These are phyloP conservation scores for Malurus cyaneus DNA, from an alignment of 2,113 vertebrate species.

Conservation along the genomic window DNA sequence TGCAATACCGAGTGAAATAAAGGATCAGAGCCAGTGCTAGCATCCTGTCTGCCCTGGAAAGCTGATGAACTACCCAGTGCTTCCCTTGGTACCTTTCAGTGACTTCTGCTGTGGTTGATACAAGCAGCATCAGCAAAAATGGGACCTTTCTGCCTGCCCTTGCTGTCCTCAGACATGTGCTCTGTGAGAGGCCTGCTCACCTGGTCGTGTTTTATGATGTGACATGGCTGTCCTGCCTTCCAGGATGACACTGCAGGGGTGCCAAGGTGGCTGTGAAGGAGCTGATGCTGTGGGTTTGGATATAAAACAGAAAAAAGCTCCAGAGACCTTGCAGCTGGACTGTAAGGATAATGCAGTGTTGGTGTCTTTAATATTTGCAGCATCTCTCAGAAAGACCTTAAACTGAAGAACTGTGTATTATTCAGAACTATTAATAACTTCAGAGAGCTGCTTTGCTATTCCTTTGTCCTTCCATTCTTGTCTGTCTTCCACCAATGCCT, in stretches of 20 bases:
- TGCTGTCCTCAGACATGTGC: neutral
- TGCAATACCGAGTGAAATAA: conserved; percentile 50
- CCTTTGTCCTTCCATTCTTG: neutral
- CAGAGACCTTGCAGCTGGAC: neutral
- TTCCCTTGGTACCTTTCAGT: conserved; percentile 56
- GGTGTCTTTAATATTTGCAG: neutral
- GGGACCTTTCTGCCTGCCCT: neutral
- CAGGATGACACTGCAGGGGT: neutral
- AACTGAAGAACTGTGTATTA: neutral
- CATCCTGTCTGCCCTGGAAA: conserved; percentile 58
- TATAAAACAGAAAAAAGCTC: neutral
- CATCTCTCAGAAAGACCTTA: neutral
- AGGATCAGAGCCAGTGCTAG: conserved; percentile 50
- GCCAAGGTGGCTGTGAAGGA: neutral
- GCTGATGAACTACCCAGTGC: conserved; percentile 53
- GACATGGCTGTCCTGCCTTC: neutral
- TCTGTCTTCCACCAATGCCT: neutral
- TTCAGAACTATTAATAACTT: neutral
- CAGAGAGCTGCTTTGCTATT: neutral
- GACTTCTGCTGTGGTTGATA: conserved; percentile 3
- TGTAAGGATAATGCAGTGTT: neutral
- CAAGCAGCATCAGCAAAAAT: neutral
- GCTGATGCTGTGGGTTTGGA: neutral
- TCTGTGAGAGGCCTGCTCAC: neutral
- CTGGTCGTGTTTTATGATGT: neutral